Conservation (phyloP, 2,797 vertebrate genomes). For the Poecilia velifera region DNA sequence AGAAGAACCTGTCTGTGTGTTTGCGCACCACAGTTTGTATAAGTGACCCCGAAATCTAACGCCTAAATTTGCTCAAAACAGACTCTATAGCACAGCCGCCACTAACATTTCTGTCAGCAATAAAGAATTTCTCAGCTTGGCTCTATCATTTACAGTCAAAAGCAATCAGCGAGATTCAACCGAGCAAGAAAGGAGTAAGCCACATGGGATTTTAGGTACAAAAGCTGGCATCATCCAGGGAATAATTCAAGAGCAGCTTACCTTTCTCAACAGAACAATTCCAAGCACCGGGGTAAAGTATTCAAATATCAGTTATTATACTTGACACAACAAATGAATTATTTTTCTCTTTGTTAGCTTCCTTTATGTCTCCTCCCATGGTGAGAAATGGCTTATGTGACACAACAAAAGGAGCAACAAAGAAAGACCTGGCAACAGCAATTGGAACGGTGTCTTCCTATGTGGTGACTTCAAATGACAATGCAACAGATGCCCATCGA, state of each 20-base stretch:
- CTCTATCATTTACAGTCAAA: slow-evolving; percentile 45
- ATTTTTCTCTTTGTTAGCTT: slow-evolving; percentile 59
- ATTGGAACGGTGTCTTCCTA: slow-evolving; percentile 66
- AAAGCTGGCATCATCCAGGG: slow-evolving; percentile 54
- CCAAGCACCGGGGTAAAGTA: slow-evolving; percentile 61
- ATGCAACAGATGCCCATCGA: slow-evolving; percentile 64
- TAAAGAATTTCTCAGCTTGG: slow-evolving; percentile 45
- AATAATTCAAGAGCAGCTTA: slow-evolving; percentile 62
- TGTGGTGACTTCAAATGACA: slow-evolving; percentile 73
- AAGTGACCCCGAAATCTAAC: slow-evolving; percentile 41
- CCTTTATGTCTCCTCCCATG: slow-evolving; percentile 52
- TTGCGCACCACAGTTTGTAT: slow-evolving; percentile 33
- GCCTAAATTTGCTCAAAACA: slow-evolving; percentile 20
- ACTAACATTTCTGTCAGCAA: slow-evolving; percentile 51
- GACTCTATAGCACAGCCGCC: slow-evolving; percentile 17
- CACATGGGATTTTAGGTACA: slow-evolving; percentile 62
- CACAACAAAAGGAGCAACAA: slow-evolving; percentile 74
- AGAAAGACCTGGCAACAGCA: slow-evolving; percentile 58
- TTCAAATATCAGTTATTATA: slow-evolving; percentile 77
- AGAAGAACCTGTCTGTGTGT: slow-evolving; percentile 5
- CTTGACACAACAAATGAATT: slow-evolving; percentile 78
- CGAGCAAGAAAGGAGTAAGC: slow-evolving; percentile 48
- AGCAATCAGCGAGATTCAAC: slow-evolving; percentile 36
- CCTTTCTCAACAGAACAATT: slow-evolving; percentile 67
- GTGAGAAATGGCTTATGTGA: slow-evolving; percentile 68